Evolutionary conservation across 2,888 invertebrate species (phyloP).

Genomic region (Meganola albula): DNA sequence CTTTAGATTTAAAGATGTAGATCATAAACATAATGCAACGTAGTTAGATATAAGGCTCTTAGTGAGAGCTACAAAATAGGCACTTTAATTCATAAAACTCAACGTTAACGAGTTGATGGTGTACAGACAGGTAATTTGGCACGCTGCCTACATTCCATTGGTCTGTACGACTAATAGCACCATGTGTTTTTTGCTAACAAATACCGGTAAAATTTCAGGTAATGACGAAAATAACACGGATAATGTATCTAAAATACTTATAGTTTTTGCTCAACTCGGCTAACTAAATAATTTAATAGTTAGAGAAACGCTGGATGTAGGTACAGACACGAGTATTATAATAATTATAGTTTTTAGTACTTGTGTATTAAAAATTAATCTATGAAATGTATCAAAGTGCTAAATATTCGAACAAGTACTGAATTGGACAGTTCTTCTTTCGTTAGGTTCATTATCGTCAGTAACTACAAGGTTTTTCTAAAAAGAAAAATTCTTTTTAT

Average conservation of each 20-base stretch:
- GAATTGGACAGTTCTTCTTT: no score
- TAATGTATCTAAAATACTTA: constrained; percentile 25
- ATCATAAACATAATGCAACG: constrained; percentile 15
- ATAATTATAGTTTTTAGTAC: no score
- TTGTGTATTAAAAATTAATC: no score
- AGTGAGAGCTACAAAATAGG: constrained; percentile 33
- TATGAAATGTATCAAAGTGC: no score
- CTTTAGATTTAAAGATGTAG: constrained; percentile 14
- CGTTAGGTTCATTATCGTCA: no score
- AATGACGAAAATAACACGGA: constrained; percentile 44
- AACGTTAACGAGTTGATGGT: constrained; percentile 43
- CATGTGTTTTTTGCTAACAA: constrained; percentile 44
- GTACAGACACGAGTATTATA: no score
- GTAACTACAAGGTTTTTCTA: no score
- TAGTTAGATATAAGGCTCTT: constrained; percentile 16
- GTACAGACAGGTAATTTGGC: constrained; percentile 56
- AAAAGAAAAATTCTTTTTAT: no score
- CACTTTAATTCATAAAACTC: constrained; percentile 48
- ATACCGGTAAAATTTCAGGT: constrained; percentile 46
- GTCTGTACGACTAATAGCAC: constrained; percentile 44
- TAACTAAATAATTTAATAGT: constrained; percentile 14
- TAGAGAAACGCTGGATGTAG: constrained; percentile 3
- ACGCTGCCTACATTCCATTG: constrained; percentile 55
- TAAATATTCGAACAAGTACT: no score
- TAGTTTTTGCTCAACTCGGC: constrained; percentile 12